Conservation (phyloP, 2,888 invertebrate species). For the Sarcophaga rosellei region DNA sequence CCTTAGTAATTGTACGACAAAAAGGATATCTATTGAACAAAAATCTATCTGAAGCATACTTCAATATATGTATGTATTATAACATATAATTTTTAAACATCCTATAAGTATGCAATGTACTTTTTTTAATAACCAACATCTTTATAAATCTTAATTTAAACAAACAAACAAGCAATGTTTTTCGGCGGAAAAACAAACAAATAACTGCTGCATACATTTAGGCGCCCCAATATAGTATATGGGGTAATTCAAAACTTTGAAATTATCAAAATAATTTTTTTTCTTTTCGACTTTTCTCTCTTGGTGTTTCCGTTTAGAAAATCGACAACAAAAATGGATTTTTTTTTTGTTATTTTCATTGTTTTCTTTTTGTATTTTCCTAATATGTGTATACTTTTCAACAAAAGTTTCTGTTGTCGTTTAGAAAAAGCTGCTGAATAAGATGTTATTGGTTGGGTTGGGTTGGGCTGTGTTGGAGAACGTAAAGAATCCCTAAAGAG, state of each 20-base stretch:
- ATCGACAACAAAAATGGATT: neutral
- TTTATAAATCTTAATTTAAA: constrained; percentile 56
- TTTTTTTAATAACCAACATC: constrained; percentile 20
- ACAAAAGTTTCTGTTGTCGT: neutral
- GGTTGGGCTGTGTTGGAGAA: neutral
- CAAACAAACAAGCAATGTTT: constrained; percentile 9
- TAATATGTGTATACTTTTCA: neutral
- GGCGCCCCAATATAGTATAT: constrained; percentile 63
- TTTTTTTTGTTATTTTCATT: neutral
- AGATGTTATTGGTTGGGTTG: neutral
- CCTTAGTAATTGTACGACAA: too few relatives aligned
- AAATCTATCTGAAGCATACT: too few relatives aligned
- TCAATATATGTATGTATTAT: too few relatives aligned
- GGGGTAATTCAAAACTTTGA: constrained; percentile 62
- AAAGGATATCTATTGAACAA: too few relatives aligned
- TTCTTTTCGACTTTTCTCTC: constrained; percentile 21
- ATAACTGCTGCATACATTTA: constrained; percentile 61
- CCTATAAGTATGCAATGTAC: neutral
- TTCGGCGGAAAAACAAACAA: constrained; percentile 20
- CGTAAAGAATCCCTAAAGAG: constrained; percentile 50
- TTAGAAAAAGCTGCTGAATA: neutral
- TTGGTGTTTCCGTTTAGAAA: constrained; percentile 34
- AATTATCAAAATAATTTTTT: constrained; percentile 62
- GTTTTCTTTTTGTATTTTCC: constrained; percentile 8
- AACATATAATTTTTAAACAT: neutral